Base-by-base conservation (phyloP, 2,888 invertebrate genomes). In the Euclidia mi region DNA sequence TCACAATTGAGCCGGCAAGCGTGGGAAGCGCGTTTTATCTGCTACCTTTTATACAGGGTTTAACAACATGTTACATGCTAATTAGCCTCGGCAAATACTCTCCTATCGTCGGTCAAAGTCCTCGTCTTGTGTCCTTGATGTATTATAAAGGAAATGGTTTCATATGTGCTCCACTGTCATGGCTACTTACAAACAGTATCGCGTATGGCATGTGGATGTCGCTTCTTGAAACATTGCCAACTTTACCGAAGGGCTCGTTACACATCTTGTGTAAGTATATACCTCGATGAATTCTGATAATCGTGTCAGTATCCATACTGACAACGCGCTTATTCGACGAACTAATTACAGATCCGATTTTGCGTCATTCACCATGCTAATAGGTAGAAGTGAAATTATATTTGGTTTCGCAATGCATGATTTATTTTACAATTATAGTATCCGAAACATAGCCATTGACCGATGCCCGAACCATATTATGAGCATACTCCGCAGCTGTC, bases 21-120 rank as follows among this genome's bases (percentile, higher is more conserved):
- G 87, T 87, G 87, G 85, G 87, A 87, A 85, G 78, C 71, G 44
- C 68, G 76, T 74, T 78, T 84, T 84, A 81, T 82, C 77, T 78
- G 74, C 71, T 68, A 71, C 66, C 52, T 67, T 76, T 76, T 77
- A 70, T 71, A 76, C 71, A 77, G 69, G 55, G 63, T 62, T 55
- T 79, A 76, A 80, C 74, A 73, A 71, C 70, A 74, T 63, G 71
- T 60, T 73, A 70, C 67, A 75, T 71, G 70, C 63, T 74, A 68
- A 73, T 72, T 69, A 51, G 52, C 60, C 64, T 56, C 58, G 29
- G 71, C 74, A 66, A 71, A 64, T 67, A 48, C 61, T 64, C 62
- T 62, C 62, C 58, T 60, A 59, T 40, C 65, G 49, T 56, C 65
- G 73, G 73, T 66, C 76, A 64, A 69, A 73, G 66, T 65, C 53